These are phyloP conservation scores for Cyclina sinensis DNA, from an alignment of 1,140 invertebrate species.

Conservation along the genomic window DNA sequence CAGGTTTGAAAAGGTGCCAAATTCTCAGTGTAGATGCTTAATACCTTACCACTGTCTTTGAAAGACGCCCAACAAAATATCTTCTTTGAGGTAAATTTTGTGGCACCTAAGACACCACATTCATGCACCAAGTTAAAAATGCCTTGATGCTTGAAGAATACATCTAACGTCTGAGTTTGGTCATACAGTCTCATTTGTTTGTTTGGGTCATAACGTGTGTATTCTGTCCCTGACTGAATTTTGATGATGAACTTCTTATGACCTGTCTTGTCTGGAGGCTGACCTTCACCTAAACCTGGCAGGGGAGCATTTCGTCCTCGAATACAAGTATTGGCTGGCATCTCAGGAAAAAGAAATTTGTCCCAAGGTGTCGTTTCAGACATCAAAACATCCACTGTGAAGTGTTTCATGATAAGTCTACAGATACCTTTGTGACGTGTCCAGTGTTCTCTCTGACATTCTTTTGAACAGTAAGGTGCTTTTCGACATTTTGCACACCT, in stretches of 20 bases:
- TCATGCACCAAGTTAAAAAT: slow-evolving; percentile 48
- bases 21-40: slow-evolving; percentile 47
- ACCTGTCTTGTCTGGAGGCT: slow-evolving; percentile 16
- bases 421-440: slow-evolving; percentile 57
- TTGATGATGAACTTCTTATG: slow-evolving; percentile 56
- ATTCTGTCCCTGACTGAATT: slow-evolving; percentile 47
- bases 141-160: slow-evolving; percentile 10
- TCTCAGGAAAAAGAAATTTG: too few relatives aligned
- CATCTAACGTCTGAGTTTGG: slow-evolving; percentile 20
- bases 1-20: slow-evolving; percentile 57
- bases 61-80: slow-evolving; percentile 64
- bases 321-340: too few relatives aligned
- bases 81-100: slow-evolving; percentile 46
- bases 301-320: background rate
- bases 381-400: slow-evolving; percentile 19
- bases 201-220: slow-evolving; percentile 18
- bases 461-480: slow-evolving; percentile 60
- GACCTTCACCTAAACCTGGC: background rate
- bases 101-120: slow-evolving; percentile 42
- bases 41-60: background rate
- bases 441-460: slow-evolving; percentile 55
- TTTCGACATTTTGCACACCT: slow-evolving; percentile 43
- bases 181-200: slow-evolving; percentile 33
- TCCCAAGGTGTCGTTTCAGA: background rate
- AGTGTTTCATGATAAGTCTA: slow-evolving; percentile 13